Percentiles rank a stretch among this genome's conserved stretches.
Conservation (phyloP, 2,113 vertebrate genomes). For the Limnothrissa miodon region DNA sequence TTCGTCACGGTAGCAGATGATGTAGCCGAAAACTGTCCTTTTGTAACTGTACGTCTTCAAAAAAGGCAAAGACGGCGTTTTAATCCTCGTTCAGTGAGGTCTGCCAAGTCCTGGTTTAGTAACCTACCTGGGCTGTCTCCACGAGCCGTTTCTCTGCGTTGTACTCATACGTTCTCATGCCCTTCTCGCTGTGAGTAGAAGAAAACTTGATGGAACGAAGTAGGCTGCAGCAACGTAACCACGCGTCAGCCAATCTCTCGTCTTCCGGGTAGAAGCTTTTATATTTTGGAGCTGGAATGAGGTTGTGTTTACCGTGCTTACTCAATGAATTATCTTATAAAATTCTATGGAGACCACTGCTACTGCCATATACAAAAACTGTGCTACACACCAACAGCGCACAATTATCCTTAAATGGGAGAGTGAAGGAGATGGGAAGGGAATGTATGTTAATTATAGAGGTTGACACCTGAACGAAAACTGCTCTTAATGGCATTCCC, state of each 20-base stretch:
- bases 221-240: slow-evolving; percentile 60
- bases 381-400: not conserved
- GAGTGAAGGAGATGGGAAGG: not conserved
- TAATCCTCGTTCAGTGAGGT: slow-evolving; percentile 31
- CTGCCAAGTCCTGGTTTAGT: not conserved
- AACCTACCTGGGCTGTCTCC: slow-evolving; percentile 24
- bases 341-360: slow-evolving; percentile 5
- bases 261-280: slow-evolving; percentile 59
- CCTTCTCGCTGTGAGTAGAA: slow-evolving; percentile 36
- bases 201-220: slow-evolving; percentile 57
- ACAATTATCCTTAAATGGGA: not conserved
- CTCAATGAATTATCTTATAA: slow-evolving; percentile 33
- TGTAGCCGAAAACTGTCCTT: not conserved
- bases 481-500: not conserved
- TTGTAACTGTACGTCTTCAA: slow-evolving; percentile 20
- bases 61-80: slow-evolving; percentile 21
- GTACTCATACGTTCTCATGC: slow-evolving; percentile 1
- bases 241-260: slow-evolving; percentile 60
- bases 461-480: not conserved
- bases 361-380: not conserved
- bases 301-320: slow-evolving; percentile 19
- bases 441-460: not conserved
- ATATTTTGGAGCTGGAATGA: slow-evolving; percentile 24
- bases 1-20: not conserved
- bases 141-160: not conserved